These are phyloP conservation scores for Phoebastria nigripes DNA, from an alignment of 2,797 vertebrate genomes.

Conservation along the genomic window DNA sequence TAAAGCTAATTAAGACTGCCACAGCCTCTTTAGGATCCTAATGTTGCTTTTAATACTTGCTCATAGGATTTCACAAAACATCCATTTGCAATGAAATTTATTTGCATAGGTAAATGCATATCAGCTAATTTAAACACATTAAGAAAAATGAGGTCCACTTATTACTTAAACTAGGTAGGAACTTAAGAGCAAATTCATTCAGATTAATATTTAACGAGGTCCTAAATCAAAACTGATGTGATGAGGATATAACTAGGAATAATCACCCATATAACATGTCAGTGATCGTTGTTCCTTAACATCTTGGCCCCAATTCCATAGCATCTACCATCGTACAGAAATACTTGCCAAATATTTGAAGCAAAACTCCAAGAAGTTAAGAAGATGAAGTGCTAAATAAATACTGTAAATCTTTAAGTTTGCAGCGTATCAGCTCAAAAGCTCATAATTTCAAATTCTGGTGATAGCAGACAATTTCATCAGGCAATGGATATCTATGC, in stretches of 20 bases:
- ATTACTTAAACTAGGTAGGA: background rate
- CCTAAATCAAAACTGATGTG: background rate
- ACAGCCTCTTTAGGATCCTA: conserved; percentile 23
- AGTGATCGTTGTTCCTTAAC: background rate
- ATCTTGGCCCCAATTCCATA: background rate
- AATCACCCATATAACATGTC: background rate
- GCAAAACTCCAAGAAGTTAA: background rate
- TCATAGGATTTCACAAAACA: conserved; percentile 23
- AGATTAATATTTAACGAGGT: background rate
- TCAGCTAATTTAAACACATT: conserved; percentile 1
- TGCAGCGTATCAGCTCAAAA: background rate
- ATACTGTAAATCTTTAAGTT: background rate
- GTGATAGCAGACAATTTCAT: background rate
- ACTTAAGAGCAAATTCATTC: background rate
- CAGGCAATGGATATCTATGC: background rate
- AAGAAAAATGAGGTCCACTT: background rate
- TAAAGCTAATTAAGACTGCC: conserved; percentile 39
- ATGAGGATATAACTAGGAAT: background rate
- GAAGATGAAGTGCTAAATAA: background rate
- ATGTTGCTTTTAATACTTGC: background rate
- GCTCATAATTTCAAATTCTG: background rate
- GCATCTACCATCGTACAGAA: background rate
- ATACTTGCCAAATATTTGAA: background rate
- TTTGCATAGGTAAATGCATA: conserved; percentile 5
- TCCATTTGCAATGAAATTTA: background rate